Percentiles rank a stretch among this genome's conserved stretches.
These are phyloP conservation scores for Holacanthus passer DNA, from an alignment of 2,113 vertebrate genomes.

Conservation along the genomic window DNA sequence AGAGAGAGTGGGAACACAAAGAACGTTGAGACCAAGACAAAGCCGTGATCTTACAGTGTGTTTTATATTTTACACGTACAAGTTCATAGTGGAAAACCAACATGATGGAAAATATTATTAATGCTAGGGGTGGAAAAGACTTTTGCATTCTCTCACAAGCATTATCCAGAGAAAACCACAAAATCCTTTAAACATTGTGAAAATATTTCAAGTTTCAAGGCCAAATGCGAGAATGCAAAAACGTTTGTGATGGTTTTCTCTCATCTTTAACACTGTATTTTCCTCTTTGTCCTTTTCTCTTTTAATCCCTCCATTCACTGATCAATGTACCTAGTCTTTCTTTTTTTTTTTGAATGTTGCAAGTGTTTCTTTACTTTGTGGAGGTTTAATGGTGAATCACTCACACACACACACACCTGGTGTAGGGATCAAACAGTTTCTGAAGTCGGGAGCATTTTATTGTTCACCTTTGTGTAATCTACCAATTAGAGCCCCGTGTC, in stretches of 20 bases:
- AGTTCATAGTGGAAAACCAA: background rate
- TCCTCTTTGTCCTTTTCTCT: background rate
- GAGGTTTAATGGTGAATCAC: constrained; percentile 2
- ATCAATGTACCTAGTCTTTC: background rate
- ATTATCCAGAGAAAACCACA: background rate
- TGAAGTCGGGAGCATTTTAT: constrained; percentile 45
- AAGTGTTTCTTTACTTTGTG: constrained; percentile 44
- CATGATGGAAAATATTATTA: background rate
- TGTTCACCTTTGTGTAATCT: constrained; percentile 46
- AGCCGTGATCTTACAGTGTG: background rate
- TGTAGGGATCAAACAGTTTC: constrained; percentile 32
- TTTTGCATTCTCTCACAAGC: background rate
- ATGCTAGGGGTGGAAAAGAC: no score
- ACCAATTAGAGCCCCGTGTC: constrained; percentile 51
- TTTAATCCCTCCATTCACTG: background rate
- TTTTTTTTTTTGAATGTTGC: background rate
- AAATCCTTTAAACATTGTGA: background rate
- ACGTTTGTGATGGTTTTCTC: background rate
- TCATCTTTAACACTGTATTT: background rate
- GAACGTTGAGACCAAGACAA: background rate
- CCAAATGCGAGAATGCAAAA: background rate
- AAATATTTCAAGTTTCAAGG: background rate
- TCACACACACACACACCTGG: constrained; percentile 15
- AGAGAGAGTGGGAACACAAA: constrained; percentile 20
- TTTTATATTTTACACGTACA: constrained; percentile 3